Evolutionary conservation across 1,140 invertebrate species (phyloP), one percentile per base, ranked within the genome.

Genomic region (Drosophila oshimai): DNA sequence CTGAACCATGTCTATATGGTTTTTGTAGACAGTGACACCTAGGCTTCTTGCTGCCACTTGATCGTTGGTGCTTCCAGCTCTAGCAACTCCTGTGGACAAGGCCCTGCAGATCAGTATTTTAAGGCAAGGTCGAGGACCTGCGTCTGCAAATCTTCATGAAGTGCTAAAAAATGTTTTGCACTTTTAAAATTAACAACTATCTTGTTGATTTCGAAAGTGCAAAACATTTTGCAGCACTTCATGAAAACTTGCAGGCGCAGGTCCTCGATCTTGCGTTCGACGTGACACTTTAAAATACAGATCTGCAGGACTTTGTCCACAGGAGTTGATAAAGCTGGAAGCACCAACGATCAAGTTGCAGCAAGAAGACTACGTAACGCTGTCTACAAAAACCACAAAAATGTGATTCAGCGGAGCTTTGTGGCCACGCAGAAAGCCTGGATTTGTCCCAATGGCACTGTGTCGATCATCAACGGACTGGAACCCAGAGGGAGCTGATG

Each of bases 61-160:
- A 0, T 72, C 20, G 4, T 57, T 3, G 0, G 1, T 36, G 0
- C 44, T 77, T 47, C 71, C 71, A 0, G 9, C 57, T 2, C 12
- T 76, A 17, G 31, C 57, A 1, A 28, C 33, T 2, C 42, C 31
- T 4, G n/a, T 45, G 6, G 53, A 64, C 7, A 29, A 64, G 31
- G 37, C 65, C 6, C 44, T 74, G 12, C 65, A 60, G 37, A 49
- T 77, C 9, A 36, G 71, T 0, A 77, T 77, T 2, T n/a, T 74
- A 18, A 49, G 70, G 36, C 1, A 60, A 46, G 6, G 37, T 31
- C 0, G 65, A 74, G 17, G 26, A 24, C 5, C 15, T 34, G 6
- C 24, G 33, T 2, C 6, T 76, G n/a, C 13, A 36, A 12, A 46
- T 77, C 12, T 57, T 74, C 3, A 42, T 60, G 36, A 39, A 46